Evolutionary conservation across 2,113 vertebrate genomes (phyloP).

Genomic region (Eublepharis macularius): DNA sequence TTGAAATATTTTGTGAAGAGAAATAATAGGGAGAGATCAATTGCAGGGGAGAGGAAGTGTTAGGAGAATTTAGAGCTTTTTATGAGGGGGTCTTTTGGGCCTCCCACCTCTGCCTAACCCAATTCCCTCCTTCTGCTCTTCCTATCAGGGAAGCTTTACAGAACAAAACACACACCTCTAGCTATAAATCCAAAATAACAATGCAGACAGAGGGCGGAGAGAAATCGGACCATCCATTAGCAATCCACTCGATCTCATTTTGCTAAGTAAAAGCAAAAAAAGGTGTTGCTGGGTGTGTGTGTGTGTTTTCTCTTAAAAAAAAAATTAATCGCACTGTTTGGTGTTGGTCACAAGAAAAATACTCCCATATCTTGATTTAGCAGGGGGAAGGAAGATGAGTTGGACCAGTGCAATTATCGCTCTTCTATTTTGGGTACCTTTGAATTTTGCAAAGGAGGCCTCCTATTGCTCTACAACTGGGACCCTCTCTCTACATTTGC

Average conservation of each 20-base stretch:
- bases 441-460: neutral
- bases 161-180: neutral
- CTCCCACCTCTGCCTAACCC: neutral
- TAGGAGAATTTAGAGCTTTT: too few relatives aligned
- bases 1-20: neutral
- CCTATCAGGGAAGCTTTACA: neutral
- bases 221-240: neutral
- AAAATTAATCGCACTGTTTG: too few relatives aligned
- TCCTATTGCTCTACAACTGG: too few relatives aligned
- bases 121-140: neutral
- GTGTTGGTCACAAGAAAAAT: too few relatives aligned
- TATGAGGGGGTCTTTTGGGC: too few relatives aligned
- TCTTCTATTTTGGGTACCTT: too few relatives aligned
- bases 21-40: neutral
- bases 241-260: neutral
- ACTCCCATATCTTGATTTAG: too few relatives aligned
- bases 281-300: too few relatives aligned
- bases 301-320: too few relatives aligned
- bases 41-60: too few relatives aligned
- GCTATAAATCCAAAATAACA: constrained; percentile 18
- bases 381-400: too few relatives aligned
- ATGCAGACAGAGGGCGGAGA: neutral
- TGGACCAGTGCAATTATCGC: too few relatives aligned
- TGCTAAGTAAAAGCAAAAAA: neutral
- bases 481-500: neutral